A percentile compares a stretch with the other conserved stretches of the same genome.
These are phyloP conservation scores for Catharus bicknelli DNA, from an alignment of 2,113 vertebrate genomes.

Conservation along the genomic window DNA sequence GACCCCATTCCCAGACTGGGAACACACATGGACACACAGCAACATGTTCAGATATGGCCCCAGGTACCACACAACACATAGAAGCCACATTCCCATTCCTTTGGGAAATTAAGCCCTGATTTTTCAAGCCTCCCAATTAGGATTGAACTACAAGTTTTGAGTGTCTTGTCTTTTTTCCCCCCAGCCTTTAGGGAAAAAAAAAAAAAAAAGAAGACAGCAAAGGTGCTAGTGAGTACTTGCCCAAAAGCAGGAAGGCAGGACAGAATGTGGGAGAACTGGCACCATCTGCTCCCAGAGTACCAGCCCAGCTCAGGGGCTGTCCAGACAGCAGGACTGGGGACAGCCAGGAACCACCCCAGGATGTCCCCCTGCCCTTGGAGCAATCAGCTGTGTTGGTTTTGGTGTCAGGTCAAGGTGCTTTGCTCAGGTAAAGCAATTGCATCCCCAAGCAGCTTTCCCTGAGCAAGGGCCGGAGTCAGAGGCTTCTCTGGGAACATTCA, in stretches of 20 bases:
- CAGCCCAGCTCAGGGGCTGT: not conserved
- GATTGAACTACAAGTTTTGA: not conserved
- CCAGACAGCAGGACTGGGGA: not conserved
- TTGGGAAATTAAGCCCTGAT: rapidly evolving
- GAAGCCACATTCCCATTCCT: not conserved
- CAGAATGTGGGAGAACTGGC: not conserved
- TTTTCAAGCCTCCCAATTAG: not conserved
- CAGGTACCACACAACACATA: not conserved
- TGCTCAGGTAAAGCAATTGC: constrained; percentile 2
- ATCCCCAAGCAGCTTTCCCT: not conserved
- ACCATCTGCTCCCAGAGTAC: not conserved
- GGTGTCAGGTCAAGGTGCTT: not conserved
- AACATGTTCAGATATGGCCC: rapidly evolving
- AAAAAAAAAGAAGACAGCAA: not conserved
- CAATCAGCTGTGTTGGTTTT: not conserved
- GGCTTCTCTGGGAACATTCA: constrained; percentile 77
- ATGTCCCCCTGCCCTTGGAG: not conserved
- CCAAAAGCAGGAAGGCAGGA: not conserved
- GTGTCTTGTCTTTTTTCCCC: not conserved
- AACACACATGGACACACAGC: rapidly evolving
- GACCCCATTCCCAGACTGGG: not conserved
- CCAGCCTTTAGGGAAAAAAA: not conserved
- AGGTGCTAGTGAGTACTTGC: not conserved
- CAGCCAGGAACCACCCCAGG: not conserved
- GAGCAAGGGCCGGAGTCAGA: not conserved